A percentile compares a stretch with the other conserved stretches of the same genome.
phyloP scores from a whole-genome alignment of 2,888 invertebrate genomes.

The Pardosa pseudoannulata region DNA sequence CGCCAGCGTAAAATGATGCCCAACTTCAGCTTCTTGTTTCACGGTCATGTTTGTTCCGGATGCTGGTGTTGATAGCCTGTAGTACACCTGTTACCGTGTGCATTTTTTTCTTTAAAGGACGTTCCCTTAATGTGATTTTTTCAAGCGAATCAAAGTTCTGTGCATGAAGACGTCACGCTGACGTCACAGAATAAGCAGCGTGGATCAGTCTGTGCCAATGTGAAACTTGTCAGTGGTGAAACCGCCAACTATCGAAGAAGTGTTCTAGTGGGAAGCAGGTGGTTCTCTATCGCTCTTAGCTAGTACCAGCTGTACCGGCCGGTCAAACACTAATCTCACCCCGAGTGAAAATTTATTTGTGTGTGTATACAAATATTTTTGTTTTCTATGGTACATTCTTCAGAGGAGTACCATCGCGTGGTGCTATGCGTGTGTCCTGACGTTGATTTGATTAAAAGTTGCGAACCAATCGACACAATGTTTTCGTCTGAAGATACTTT shows the following conservation, averaged over 20 bases:
- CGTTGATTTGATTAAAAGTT: conserved; percentile 50
- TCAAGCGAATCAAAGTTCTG: conserved; percentile 23
- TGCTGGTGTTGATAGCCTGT: conserved; percentile 28
- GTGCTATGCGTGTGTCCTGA: conserved; percentile 55
- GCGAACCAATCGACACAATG: conserved; percentile 37
- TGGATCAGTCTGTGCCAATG: conserved; percentile 21
- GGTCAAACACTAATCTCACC: conserved; percentile 10
- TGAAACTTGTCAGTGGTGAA: conserved; percentile 37
- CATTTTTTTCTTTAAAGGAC: conserved; percentile 21
- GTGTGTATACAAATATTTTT: too few relatives aligned
- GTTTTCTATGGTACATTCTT: conserved; percentile 25
- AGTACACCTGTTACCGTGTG: conserved; percentile 39
- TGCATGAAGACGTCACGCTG: conserved; percentile 15
- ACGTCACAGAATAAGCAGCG: conserved; percentile 42
- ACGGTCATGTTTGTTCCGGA: conserved; percentile 7
- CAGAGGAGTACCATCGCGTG: conserved; percentile 23
- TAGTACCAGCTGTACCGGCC: conserved; percentile 46
- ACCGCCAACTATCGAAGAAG: conserved; percentile 14
- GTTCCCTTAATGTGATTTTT: conserved; percentile 37
- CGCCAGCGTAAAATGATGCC: not conserved
- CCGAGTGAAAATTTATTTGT: too few relatives aligned
- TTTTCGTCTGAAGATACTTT: conserved; percentile 60
- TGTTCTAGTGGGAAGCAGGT: conserved; percentile 9
- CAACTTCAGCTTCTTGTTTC: not conserved
- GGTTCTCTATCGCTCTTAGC: not conserved